Base-by-base conservation (phyloP, 2,113 vertebrate genomes). In the Caranx ignobilis region DNA sequence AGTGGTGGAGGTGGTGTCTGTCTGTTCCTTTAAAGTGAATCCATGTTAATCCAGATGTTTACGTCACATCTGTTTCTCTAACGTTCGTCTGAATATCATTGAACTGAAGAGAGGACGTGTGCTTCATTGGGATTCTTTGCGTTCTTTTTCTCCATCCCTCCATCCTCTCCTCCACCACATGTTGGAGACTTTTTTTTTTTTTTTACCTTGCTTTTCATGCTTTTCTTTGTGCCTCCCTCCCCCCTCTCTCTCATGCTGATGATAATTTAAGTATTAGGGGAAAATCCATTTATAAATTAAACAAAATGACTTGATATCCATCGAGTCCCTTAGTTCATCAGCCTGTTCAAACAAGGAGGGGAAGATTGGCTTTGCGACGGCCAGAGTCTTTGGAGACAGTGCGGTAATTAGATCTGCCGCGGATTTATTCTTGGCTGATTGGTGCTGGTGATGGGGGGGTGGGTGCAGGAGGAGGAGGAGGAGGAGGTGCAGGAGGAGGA, bases 251-350 rank as follows among this genome's bases (percentile, higher is more conserved):
- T 79, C 74, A 59, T n/a, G 82, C 88, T 93, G 93, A 92, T 97
- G 96, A 97, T 98, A 98, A 98, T 99, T 98, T 97, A 97, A 98
- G 97, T 98, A 98, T 99, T 99, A 98, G 95, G 96, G 96, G 95
- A 96, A 99, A 99, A 99, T 99, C 97, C 97, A 99, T 99, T 99
- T 99, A 98, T 99, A 99, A 98, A 99, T 99, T 99, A 98, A 99
- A 99, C 97, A 99, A 97, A 99, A 98, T 98, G 98, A 98, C 97
- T 99, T 97, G 97, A 98, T 99, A 97, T 97, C 97, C 96, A 98
- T 98, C 97, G 72, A 97, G 97, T 98, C 97, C 97, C 97, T 96
- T 95, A 98, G 97, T 99, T 99, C 98, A 99, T 99, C 98, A 99
- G 97, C 96, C 97, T 99, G 97, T 99, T 98, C 98, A 99, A 99